A percentile compares a stretch with the other conserved stretches of the same genome.
Evolutionary conservation across 2,797 vertebrate species (phyloP).

Genomic region (Picus viridis): DNA sequence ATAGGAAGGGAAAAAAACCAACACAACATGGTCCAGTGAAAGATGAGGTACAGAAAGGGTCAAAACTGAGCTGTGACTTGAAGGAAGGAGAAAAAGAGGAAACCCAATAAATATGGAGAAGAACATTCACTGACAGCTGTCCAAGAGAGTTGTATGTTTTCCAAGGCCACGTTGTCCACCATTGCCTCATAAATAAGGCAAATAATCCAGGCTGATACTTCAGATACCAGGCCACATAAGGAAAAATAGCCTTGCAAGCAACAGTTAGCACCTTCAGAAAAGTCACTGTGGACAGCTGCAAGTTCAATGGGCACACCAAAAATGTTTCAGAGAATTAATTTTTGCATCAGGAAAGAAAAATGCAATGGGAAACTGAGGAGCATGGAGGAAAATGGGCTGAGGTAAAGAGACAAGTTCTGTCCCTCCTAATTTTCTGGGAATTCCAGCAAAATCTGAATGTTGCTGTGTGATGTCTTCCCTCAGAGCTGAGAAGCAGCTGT

Average conservation of each 20-base stretch:
- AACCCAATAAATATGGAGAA: neutral
- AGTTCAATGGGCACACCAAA: neutral
- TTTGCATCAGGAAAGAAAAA: neutral
- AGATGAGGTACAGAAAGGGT: neutral
- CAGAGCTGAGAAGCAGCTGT: neutral
- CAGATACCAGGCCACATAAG: neutral
- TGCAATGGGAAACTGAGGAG: neutral
- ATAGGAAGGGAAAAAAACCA: neutral
- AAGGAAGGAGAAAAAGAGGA: neutral
- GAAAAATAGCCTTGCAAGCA: neutral
- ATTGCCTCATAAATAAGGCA: neutral
- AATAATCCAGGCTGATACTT: neutral
- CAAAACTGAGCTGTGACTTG: neutral
- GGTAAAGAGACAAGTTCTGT: neutral
- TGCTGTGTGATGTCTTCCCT: neutral
- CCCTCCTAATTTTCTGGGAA: neutral
- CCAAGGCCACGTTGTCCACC: neutral
- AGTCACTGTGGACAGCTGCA: neutral
- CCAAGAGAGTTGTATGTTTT: neutral
- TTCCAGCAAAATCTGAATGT: neutral
- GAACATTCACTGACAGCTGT: neutral
- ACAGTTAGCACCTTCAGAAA: neutral
- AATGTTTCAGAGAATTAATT: neutral
- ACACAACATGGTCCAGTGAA: neutral
- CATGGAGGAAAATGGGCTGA: neutral